A percentile compares a stretch with the other conserved stretches of the same genome.
These are phyloP conservation scores for Chymomyza caudatula DNA, from an alignment of 2,888 invertebrate genomes.

Conservation along the genomic window DNA sequence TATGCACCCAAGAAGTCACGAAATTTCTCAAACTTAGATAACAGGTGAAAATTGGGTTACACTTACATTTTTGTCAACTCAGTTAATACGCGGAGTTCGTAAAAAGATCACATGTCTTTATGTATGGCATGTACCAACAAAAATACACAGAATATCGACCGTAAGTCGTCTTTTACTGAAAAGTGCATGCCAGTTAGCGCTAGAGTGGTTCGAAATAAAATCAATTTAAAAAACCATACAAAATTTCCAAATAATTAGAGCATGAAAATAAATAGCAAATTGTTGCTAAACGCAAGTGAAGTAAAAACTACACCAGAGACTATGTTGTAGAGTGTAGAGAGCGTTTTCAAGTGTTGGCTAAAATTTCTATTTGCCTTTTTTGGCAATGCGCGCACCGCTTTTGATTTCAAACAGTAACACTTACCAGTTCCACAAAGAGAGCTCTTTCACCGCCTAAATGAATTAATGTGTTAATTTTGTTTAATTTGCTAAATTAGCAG, in stretches of 20 bases:
- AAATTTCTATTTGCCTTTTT: constrained; percentile 68
- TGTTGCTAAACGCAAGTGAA: constrained; percentile 33
- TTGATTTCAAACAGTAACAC: constrained; percentile 22
- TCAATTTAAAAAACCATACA: constrained; percentile 20
- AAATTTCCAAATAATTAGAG: constrained; percentile 71
- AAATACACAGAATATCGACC: too few species aligned
- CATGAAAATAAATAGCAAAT: constrained; percentile 66
- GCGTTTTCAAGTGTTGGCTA: not conserved
- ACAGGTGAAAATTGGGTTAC: constrained; percentile 64
- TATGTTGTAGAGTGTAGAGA: constrained; percentile 7
- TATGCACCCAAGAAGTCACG: not conserved
- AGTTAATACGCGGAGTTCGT: not conserved
- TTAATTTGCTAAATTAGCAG: constrained; percentile 49
- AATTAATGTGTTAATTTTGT: constrained; percentile 51
- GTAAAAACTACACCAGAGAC: not conserved
- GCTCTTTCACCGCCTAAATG: constrained; percentile 34
- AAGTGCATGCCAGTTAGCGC: constrained; percentile 44
- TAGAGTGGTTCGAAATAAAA: constrained; percentile 8
- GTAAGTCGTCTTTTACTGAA: constrained; percentile 1
- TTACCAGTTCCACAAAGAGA: constrained; percentile 31
- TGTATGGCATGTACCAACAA: too few species aligned
- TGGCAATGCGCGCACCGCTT: constrained; percentile 33
- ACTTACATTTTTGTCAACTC: constrained; percentile 31
- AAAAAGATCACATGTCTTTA: not conserved
- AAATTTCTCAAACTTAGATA: constrained; percentile 52